Conservation (phyloP, 2,113 vertebrate species). For the Tautogolabrus adspersus region DNA sequence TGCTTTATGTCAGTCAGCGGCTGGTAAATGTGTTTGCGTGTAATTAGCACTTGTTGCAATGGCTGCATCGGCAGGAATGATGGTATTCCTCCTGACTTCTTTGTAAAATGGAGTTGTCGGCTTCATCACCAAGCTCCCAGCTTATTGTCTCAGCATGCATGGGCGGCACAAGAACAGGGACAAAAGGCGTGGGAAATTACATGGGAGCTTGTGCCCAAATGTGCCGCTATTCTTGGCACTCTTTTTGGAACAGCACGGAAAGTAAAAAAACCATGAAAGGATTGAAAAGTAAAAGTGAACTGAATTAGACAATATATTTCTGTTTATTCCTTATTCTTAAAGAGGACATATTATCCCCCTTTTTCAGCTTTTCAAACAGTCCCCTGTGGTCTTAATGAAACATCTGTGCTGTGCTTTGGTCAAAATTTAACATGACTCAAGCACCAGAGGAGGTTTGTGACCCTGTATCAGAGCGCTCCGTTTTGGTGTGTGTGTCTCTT, state of each 20-base stretch:
- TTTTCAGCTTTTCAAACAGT: no score
- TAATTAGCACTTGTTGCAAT: constrained; percentile 7
- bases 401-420: no score
- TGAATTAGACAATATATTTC: constrained; percentile 28
- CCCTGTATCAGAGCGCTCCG: no score
- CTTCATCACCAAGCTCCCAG: constrained; percentile 64
- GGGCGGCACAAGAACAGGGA: constrained; percentile 70
- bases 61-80: constrained; percentile 18
- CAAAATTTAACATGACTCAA: no score
- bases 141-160: constrained; percentile 73
- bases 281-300: constrained; percentile 21
- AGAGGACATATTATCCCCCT: background rate
- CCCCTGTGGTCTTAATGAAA: no score
- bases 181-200: constrained; percentile 80
- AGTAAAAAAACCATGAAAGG: constrained; percentile 55
- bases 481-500: no score
- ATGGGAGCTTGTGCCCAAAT: constrained; percentile 69
- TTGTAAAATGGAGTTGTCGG: constrained; percentile 62
- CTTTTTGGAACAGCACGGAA: constrained; percentile 36
- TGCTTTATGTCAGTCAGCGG: constrained; percentile 23
- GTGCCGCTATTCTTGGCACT: constrained; percentile 72
- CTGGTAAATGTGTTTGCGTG: constrained; percentile 16
- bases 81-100: constrained; percentile 44
- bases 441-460: no score
- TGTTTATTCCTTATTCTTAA: constrained; percentile 2